Evolutionary conservation across 2,888 invertebrate species (phyloP), one percentile per base, ranked within the genome.

Genomic region (Oscheius sp.): DNA sequence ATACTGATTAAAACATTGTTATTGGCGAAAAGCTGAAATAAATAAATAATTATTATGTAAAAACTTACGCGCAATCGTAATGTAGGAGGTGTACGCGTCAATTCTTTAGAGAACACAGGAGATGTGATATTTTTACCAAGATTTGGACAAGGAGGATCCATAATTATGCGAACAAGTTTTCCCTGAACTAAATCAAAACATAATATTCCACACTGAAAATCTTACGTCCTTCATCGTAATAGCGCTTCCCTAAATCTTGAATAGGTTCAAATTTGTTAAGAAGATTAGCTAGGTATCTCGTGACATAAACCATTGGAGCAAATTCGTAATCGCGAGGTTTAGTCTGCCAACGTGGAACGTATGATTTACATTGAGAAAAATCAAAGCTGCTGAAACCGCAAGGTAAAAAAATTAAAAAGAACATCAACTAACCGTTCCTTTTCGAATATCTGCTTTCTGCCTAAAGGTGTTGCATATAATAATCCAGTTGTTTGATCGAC

Each of bases 91-190:
- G 61, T 63, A 59, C 58, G 49, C 12, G 63, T 43, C 21, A 80
- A 52, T 29, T 49, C 58, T 1, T 74, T 72, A 13, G 73, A 59
- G 52, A 74, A 80, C 1, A 72, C 69, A 0, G 80, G 80, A 41
- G 73, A 68, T 2, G 43, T 25, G 7, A 72, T 27, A 13, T 13
- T 18, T 9, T 29, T 52, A 12, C 23, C 16, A 16, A 56, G 70
- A 73, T 78, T 77, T 12, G 80, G 80, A 16, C 76, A 70, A 25
- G 80, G 78, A 21, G 80, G 78, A 59, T 80, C 78, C 80, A 80
- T 80, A 2, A 80, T 13, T 21, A 49, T 21, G 7, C 80, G 74
- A 1, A 73, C 74, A 12, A 78, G 12, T 0, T 41, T 27, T 9
- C 80, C 80, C n/a, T 63, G 21, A 1, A 73, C 76, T 80, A 73